Percentiles rank a stretch among this genome's conserved stretches.
Conservation (phyloP, 2,797 vertebrate species). For the Intellagama lesueurii region DNA sequence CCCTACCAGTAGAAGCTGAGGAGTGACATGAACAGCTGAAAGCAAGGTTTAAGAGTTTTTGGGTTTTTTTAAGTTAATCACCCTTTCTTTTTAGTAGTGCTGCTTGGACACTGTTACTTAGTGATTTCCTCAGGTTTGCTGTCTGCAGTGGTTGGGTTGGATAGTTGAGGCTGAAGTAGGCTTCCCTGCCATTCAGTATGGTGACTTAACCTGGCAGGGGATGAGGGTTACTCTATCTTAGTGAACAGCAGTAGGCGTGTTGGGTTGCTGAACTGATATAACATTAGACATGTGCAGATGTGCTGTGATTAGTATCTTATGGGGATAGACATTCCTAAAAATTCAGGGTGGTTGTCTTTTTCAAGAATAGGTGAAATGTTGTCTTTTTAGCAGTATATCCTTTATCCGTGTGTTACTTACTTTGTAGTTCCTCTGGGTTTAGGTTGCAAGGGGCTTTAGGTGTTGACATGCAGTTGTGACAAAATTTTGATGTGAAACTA, state of each 20-base stretch:
- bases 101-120: background rate
- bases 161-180: no score
- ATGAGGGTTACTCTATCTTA: background rate
- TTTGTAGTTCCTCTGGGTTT: background rate
- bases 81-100: background rate
- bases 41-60: background rate
- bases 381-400: no score
- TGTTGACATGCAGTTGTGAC: background rate
- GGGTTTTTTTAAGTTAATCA: background rate
- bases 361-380: background rate
- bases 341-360: background rate
- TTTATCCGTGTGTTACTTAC: background rate
- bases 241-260: background rate
- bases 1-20: constrained; percentile 41
- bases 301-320: background rate
- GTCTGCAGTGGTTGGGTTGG: background rate
- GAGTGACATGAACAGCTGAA: constrained; percentile 9
- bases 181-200: background rate
- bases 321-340: background rate
- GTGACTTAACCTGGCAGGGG: background rate
- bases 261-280: background rate
- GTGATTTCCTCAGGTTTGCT: background rate
- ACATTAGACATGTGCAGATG: no score
- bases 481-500: background rate
- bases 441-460: background rate